phyloP scores from a whole-genome alignment of 2,888 invertebrate species.

The Drosophila ezoana region DNA sequence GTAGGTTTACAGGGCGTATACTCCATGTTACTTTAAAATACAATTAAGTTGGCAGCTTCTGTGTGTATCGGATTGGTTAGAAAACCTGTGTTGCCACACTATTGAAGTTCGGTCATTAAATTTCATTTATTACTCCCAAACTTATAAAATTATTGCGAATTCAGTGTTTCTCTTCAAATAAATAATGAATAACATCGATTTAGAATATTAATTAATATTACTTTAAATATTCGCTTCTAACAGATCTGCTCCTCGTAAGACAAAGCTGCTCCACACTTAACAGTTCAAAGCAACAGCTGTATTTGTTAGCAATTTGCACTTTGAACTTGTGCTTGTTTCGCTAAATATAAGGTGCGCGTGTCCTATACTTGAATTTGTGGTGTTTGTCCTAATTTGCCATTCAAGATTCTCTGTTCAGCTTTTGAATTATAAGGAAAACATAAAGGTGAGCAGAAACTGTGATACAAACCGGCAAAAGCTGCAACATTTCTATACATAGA shows the following conservation, averaged over 20 bases:
- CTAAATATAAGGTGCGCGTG: slow-evolving; percentile 63
- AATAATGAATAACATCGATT: too few relatives aligned
- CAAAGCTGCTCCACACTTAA: slow-evolving; percentile 29
- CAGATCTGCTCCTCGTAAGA: slow-evolving; percentile 21
- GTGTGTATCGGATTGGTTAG: background rate
- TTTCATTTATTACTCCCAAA: background rate
- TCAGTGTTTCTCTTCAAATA: background rate
- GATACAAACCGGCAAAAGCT: slow-evolving; percentile 36
- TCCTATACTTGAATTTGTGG: slow-evolving; percentile 28
- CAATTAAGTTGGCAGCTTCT: background rate
- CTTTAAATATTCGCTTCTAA: background rate
- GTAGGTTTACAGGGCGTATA: background rate
- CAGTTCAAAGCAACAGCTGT: slow-evolving; percentile 48
- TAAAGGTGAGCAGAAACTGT: slow-evolving; percentile 14
- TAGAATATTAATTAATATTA: too few relatives aligned
- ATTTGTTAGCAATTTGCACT: slow-evolving; percentile 50
- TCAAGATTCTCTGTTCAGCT: slow-evolving; percentile 37
- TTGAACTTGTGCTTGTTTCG: slow-evolving; percentile 65
- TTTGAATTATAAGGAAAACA: slow-evolving; percentile 29
- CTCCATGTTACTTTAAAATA: background rate
- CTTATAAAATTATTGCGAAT: background rate
- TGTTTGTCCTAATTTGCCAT: slow-evolving; percentile 32
- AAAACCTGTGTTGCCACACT: too few relatives aligned
- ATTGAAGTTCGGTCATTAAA: too few relatives aligned
- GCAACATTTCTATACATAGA: slow-evolving; percentile 13